Conservation (phyloP, 2,888 invertebrate genomes). For the Timema cristinae region DNA sequence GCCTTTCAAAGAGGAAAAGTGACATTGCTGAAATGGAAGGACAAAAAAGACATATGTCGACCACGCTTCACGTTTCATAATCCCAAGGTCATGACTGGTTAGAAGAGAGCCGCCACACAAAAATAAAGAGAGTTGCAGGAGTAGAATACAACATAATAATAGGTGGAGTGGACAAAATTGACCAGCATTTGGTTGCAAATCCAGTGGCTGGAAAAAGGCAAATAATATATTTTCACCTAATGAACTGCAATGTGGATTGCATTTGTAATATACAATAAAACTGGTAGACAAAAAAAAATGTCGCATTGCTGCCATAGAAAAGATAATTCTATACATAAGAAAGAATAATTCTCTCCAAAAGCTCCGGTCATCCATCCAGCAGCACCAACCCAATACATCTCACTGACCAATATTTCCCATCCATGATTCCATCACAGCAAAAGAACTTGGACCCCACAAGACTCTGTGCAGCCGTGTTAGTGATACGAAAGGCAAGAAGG, state of each 20-base stretch:
- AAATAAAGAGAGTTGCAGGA: neutral
- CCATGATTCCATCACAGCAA: neutral
- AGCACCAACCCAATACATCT: slow-evolving; percentile 10
- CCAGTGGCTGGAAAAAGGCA: slow-evolving; percentile 12
- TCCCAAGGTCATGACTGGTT: neutral
- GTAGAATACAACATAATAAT: neutral
- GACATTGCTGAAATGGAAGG: neutral
- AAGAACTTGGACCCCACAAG: neutral
- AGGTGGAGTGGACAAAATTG: neutral
- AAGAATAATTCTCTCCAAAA: slow-evolving; percentile 8
- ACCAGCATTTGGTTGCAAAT: slow-evolving; percentile 3
- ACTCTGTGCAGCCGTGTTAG: slow-evolving; percentile 2
- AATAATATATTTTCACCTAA: neutral
- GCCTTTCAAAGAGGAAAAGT: slow-evolving; percentile 10
- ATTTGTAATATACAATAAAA: slow-evolving; percentile 12
- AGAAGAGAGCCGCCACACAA: slow-evolving; percentile 1
- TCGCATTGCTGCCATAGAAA: neutral
- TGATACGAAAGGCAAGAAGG: neutral
- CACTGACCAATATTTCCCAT: slow-evolving; percentile 4
- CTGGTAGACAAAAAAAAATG: neutral
- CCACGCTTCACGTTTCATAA: neutral
- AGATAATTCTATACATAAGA: neutral
- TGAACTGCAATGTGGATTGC: slow-evolving; percentile 4
- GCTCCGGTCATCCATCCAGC: slow-evolving; percentile 5
- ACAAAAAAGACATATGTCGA: neutral